Evolutionary conservation across 2,888 invertebrate species (phyloP).

Genomic region (Spodoptera picta): DNA sequence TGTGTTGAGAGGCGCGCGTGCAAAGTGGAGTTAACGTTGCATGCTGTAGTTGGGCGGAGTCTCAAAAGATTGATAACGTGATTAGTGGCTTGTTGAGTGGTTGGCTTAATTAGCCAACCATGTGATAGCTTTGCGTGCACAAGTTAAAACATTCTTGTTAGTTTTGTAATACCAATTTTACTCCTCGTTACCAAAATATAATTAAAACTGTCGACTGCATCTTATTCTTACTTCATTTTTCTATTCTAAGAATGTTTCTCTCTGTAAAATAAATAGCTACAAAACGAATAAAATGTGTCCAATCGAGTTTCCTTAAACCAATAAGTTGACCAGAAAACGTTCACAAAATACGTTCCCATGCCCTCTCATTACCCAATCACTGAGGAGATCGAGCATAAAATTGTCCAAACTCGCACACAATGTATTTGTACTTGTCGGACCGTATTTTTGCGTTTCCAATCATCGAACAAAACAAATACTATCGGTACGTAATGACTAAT

Average conservation of each 20-base stretch:
- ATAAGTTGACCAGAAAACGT: constrained; percentile 36
- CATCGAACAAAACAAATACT: constrained; percentile 51
- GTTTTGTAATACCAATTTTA: neutral
- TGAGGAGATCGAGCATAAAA: constrained; percentile 31
- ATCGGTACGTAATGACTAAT: constrained; percentile 54
- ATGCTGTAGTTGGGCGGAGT: constrained; percentile 11
- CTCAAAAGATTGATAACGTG: constrained; percentile 27
- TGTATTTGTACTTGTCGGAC: constrained; percentile 40
- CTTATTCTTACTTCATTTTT: too few relatives aligned
- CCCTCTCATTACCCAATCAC: constrained; percentile 34
- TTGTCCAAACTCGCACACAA: constrained; percentile 33
- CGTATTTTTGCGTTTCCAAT: constrained; percentile 50
- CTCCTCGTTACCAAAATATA: neutral
- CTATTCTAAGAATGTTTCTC: too few relatives aligned
- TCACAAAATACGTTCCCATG: constrained; percentile 27
- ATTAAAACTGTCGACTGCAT: too few relatives aligned
- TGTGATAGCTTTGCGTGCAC: constrained; percentile 24
- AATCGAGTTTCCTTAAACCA: constrained; percentile 22
- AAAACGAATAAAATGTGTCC: constrained; percentile 6
- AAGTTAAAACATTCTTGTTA: constrained; percentile 9
- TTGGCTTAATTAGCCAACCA: constrained; percentile 8
- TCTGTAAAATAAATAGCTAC: constrained; percentile 9
- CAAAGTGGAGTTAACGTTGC: constrained; percentile 22
- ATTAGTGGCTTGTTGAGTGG: constrained; percentile 11
- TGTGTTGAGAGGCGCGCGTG: constrained; percentile 7